Base-by-base conservation (phyloP, 2,113 vertebrate genomes). In the Mus pahari region DNA sequence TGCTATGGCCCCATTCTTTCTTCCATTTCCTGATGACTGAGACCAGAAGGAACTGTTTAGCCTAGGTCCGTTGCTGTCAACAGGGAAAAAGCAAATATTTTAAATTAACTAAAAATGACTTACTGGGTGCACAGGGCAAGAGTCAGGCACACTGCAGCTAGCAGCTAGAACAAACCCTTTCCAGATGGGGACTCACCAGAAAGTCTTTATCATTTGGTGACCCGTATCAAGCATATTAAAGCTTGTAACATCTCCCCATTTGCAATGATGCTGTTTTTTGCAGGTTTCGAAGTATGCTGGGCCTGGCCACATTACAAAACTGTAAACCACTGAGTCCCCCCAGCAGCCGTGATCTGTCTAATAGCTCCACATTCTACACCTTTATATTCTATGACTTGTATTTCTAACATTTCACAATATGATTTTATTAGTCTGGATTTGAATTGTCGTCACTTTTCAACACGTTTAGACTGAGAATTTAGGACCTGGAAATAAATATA, bases 111-210 rank as follows among this genome's bases (percentile, higher is more conserved):
- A 0, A 1, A 73, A 39, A 91, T 10, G 55, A 79, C 60, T 31
- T n/a, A 3, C 20, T 73, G 16, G 33, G 39, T 68, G 53, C 79
- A 60, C 19, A 81, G 16, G 88, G 20, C 36, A 53, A 82, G 58
- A 90, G 70, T 75, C 36, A 31, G 0, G 5, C 14, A n/a, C 17
- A 26, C 68, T 64, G 74, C 33, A 42, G 58, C 82, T 66, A 81
- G n/a, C n/a, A 81, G 87, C 78, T 42, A 39, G 5, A 94, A 68
- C 74, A 90, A 95, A 87, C 26, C 64, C 66, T 79, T 73, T 95
- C 81, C 64, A 95, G 73, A 89, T 55, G 93, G 92, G 96, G 36
- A 88, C 64, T 5, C 89, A 96, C 87, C 92, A 97, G 91, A 95
- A 95, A 71, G n/a, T 79, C 79, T 75, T 68, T 78, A 86, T n/a